Conservation (phyloP, 2,113 vertebrate genomes). For the Telmatochromis bifrenatus region DNA sequence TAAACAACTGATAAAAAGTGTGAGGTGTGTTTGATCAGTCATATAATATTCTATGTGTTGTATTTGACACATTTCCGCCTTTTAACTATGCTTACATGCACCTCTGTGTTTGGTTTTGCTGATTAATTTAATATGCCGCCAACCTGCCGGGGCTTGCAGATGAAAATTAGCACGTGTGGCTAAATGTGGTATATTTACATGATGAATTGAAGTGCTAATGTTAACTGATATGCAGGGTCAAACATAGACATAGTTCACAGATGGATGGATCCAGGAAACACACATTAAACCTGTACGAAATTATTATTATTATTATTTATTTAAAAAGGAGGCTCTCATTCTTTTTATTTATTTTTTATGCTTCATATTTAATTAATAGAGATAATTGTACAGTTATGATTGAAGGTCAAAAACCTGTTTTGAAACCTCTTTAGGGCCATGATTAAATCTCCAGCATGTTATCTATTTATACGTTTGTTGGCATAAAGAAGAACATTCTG, state of each 20-base stretch:
- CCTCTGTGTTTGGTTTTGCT: background rate
- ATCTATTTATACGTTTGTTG: background rate
- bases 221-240: background rate
- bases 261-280: background rate
- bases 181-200: background rate
- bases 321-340: background rate
- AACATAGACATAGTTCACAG: background rate
- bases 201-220: background rate
- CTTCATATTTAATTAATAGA: background rate
- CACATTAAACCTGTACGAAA: background rate
- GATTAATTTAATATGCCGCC: background rate
- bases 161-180: background rate
- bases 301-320: background rate
- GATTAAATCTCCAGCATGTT: background rate
- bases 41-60: background rate
- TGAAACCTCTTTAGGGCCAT: background rate
- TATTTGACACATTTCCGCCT: background rate
- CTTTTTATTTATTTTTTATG: background rate
- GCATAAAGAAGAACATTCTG: background rate
- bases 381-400: background rate
- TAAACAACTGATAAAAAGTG: background rate
- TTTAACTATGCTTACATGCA: background rate
- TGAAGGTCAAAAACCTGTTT: background rate
- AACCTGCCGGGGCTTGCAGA: background rate
- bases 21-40: background rate